Evolutionary conservation across 2,797 vertebrate species (phyloP).

Genomic region (Margarornis squamiger): DNA sequence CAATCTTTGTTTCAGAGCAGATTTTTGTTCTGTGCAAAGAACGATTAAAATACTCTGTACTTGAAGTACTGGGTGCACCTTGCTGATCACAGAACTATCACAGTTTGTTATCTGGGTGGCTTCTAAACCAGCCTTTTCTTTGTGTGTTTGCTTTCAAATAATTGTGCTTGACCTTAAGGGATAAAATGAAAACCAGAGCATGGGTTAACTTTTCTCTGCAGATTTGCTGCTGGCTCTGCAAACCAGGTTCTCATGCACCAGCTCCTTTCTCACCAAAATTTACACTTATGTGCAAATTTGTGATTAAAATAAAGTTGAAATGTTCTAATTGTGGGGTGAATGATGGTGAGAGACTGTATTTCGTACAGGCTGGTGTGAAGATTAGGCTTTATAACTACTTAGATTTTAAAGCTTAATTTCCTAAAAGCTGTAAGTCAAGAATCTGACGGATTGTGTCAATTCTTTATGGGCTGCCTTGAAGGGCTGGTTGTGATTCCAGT

Average conservation of each 20-base stretch:
- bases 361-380: background rate
- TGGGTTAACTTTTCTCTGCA: fast-evolving
- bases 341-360: fast-evolving
- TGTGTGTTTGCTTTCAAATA: background rate
- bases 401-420: background rate
- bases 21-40: background rate
- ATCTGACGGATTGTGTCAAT: background rate
- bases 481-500: background rate
- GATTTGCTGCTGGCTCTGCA: background rate
- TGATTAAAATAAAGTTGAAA: background rate
- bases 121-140: background rate
- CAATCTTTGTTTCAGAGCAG: background rate
- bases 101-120: background rate
- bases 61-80: background rate
- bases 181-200: background rate
- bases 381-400: background rate
- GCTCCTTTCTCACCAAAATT: background rate
- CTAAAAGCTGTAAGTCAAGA: background rate
- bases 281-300: background rate
- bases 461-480: background rate
- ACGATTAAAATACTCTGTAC: background rate
- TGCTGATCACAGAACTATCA: background rate
- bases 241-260: background rate
- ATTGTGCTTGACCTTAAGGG: background rate
- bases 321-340: background rate